Conservation (phyloP, 2,797 vertebrate species). For the Hippocampus kuda region DNA sequence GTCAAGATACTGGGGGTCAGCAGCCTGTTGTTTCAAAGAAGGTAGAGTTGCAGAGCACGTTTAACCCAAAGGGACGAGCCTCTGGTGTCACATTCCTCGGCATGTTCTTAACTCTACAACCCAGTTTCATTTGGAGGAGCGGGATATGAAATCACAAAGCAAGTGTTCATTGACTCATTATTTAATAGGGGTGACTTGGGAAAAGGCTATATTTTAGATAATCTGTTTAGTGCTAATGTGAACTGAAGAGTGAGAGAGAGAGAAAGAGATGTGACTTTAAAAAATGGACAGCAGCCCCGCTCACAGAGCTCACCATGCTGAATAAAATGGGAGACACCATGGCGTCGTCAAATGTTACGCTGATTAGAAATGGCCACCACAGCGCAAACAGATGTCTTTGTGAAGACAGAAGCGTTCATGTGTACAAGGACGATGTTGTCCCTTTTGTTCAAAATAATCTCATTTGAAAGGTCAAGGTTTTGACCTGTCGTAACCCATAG, state of each 20-base stretch:
- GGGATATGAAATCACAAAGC: background rate
- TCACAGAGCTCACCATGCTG: background rate
- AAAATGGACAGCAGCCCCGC: background rate
- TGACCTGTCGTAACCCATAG: background rate
- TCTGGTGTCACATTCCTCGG: constrained; percentile 53
- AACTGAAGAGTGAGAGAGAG: background rate
- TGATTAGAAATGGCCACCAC: background rate
- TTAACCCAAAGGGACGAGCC: constrained; percentile 43
- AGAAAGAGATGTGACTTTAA: background rate
- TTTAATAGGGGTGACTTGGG: background rate
- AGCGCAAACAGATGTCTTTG: background rate
- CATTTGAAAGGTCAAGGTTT: background rate
- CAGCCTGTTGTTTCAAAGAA: constrained; percentile 58
- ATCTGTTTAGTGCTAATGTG: background rate
- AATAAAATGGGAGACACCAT: background rate
- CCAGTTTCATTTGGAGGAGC: constrained; percentile 16
- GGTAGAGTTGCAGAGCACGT: constrained; percentile 55
- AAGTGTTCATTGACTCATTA: background rate
- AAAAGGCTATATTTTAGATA: background rate
- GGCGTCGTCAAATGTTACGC: background rate
- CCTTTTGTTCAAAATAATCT: background rate
- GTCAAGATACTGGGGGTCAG: constrained; percentile 50
- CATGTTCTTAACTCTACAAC: constrained; percentile 21
- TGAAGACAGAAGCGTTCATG: background rate
- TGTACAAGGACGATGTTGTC: background rate